Evolutionary conservation across 2,797 vertebrate species (phyloP).

Genomic region (Helarctos malayanus): DNA sequence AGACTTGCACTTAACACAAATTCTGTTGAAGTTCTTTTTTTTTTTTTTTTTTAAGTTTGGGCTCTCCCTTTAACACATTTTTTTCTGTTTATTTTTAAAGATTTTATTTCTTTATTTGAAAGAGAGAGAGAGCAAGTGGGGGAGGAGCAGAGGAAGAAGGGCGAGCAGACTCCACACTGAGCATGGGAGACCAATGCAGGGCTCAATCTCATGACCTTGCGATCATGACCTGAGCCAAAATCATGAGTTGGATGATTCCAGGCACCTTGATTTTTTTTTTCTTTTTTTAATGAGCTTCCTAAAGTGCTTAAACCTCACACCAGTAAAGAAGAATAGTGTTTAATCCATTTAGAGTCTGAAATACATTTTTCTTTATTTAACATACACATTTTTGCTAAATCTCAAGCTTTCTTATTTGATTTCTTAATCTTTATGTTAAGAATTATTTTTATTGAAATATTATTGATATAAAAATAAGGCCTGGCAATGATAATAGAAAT

Average conservation of each 20-base stretch:
- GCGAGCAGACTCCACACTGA: neutral
- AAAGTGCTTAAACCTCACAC: slow-evolving; percentile 11
- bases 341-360: slow-evolving; percentile 35
- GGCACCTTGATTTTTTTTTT: neutral
- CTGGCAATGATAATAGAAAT: slow-evolving; percentile 24
- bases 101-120: neutral
- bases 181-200: neutral
- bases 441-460: slow-evolving; percentile 51
- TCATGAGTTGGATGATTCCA: neutral
- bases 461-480: slow-evolving; percentile 58
- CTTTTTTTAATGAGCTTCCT: neutral
- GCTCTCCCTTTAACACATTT: neutral
- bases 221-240: neutral
- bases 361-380: slow-evolving; percentile 29
- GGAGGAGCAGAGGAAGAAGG: neutral
- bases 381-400: neutral
- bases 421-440: slow-evolving; percentile 46
- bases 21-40: neutral
- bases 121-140: neutral
- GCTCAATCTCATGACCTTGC: neutral
- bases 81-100: neutral
- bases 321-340: neutral
- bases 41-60: neutral
- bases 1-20: neutral
- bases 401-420: slow-evolving; percentile 25